Base-by-base conservation (phyloP, 2,113 vertebrate species). In the Anoura caudifer region DNA sequence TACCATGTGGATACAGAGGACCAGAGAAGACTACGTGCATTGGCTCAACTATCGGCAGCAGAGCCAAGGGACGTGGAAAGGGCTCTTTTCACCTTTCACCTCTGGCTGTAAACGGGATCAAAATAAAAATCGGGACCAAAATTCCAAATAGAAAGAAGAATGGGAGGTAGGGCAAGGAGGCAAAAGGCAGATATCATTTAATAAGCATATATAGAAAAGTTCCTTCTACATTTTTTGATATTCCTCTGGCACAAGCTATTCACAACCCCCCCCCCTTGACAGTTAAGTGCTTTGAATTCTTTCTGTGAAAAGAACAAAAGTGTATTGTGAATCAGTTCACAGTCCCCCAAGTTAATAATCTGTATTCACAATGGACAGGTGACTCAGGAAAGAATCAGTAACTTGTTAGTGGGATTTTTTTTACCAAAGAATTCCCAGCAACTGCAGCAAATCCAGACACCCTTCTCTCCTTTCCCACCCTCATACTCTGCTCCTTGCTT, bases 351-450 rank as follows among this genome's bases (percentile, higher is more conserved):
- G 61, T 85, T 67, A 92, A 81, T 43, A 72, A 47, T 43, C 43
- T 54, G 24, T 8, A 17, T 54, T 89, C n/a, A 36, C 33, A 45
- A 54, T 52, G 86, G 31, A 41, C 79, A 73, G 91, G 38, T 69
- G 90, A 95, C 61, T 95, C 67, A 31, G 7, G 15, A 75, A 69
- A 45, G 56, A 81, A 63, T 73, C 73, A 72, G 36, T 26, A 59
- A 54, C 63, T 47, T 43, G 22, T 47, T 56, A 47, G 33, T 63
- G 77, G n/a, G n/a, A n/a, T n/a, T n/a, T n/a, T 92, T 67, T 86
- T 67, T 56, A 83, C 59, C 70, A 17, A 77, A n/a, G 96, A 87
- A 88, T 59, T 65, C 33, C 41, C 79, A 89, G 77, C 67, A 87
- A 43, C 82, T 47, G 2, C 45, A 19, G 52, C 63, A 73, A 65